Percentiles rank a stretch among this genome's conserved stretches.
Evolutionary conservation across 37 sponge, comb jelly and placozoan genomes (phyloP).

Genomic region (Ephydatia muelleri): DNA sequence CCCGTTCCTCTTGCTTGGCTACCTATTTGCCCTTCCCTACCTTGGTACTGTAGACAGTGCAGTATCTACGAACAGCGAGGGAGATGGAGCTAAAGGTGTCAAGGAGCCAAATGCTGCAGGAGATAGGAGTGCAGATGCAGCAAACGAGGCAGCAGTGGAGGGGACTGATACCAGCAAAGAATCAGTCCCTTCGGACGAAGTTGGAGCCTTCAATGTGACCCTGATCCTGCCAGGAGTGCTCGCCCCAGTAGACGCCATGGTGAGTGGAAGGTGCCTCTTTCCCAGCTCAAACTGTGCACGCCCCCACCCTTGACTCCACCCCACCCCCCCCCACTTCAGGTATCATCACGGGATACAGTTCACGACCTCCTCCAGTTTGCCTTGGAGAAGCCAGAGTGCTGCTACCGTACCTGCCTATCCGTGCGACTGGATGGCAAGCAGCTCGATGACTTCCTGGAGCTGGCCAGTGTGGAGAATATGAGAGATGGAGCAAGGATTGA

Average conservation of each 20-base stretch:
- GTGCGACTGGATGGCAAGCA: constrained; percentile 67
- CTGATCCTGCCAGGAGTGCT: constrained; percentile 60
- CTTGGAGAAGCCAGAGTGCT: constrained; percentile 82
- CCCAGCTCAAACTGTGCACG: constrained; percentile 7
- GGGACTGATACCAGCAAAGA: not conserved
- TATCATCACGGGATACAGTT: constrained; percentile 73
- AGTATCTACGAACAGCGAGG: not conserved
- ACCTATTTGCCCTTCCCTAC: not conserved
- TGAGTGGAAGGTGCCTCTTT: constrained; percentile 23
- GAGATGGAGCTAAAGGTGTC: not conserved
- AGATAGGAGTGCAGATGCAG: not conserved
- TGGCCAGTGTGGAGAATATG: constrained; percentile 67
- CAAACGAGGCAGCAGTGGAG: not conserved
- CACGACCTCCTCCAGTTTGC: constrained; percentile 83
- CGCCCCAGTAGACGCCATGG: constrained; percentile 58
- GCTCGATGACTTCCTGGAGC: constrained; percentile 79
- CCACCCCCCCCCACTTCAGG: constrained; percentile 37
- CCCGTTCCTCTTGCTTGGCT: not conserved
- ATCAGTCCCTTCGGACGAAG: not conserved
- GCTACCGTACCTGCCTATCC: constrained; percentile 88
- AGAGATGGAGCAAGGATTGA: constrained; percentile 65
- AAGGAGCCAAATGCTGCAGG: not conserved
- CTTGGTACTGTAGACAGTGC: not conserved
- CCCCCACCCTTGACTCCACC: constrained; percentile 15
- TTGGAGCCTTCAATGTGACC: constrained; percentile 30